Base-by-base conservation (phyloP, 64 coral and sea anemone genomes). In the Hydrozoanthus tunicans region DNA sequence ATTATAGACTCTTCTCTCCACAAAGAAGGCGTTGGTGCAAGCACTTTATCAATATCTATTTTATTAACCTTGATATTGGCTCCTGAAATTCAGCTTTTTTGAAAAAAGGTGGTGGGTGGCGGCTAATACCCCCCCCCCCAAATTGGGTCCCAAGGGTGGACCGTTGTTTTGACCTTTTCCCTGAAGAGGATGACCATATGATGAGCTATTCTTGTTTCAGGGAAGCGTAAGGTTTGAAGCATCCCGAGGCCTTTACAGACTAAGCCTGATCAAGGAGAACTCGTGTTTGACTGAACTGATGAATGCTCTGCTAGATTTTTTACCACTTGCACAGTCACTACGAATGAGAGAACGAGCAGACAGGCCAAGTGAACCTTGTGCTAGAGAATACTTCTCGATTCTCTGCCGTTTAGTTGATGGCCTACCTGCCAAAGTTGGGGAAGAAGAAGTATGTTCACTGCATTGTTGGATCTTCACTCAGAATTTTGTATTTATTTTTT, bases 201-300 rank as follows among this genome's bases (percentile, higher is more conserved):
- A 20, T 20, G 20, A 20, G 20, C 20, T 20, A 20, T 20, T 20
- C 20, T 52, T 54, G 65, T 90, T 93, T 62, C 81, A 99, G 97
- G 92, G 89, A 0, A 85, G 82, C 63, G 92, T 99, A 6, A 61
- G 97, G 54, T 99, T 91, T 91, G 97, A 99, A 76, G 97, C 97
- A 8, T 95, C 94, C 51, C 90, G 97, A 83, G 97, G 97, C n/a
- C 84, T 99, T 0, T 99, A 95, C 90, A 91, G 92, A 70, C 80
- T 99, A 11, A 95, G 97, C 77, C 85, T 99, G 1, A 99, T 99
- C 89, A 99, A 96, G 77, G 94, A 94, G 11, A 95, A 95, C 79
- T 95, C 97, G 12, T 95, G 94, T 73, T 93, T 99, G 62, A 99
- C 89, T 14, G 89, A 93, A 62, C 70, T 96, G 25, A 95, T 99